phyloP scores from a whole-genome alignment of 1,140 invertebrate genomes.

The Ericerus pela region DNA sequence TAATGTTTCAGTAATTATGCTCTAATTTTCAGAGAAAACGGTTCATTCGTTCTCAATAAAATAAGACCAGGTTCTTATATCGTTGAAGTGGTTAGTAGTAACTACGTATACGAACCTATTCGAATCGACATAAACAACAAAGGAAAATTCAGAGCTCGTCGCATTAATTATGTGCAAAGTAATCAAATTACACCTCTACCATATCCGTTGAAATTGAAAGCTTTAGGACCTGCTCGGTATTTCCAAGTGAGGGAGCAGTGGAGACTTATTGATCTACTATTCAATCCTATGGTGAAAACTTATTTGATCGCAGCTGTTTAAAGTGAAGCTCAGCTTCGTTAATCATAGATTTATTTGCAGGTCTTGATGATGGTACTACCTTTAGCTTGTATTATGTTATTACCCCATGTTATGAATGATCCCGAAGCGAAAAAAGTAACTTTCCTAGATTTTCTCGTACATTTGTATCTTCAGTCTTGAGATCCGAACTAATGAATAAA shows the following conservation, averaged over 20 bases:
- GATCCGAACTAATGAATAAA: no score
- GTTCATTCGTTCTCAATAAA: constrained; percentile 78
- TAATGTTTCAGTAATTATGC: not conserved
- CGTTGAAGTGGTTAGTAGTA: constrained; percentile 79
- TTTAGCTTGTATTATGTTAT: constrained; percentile 72
- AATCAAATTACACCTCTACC: constrained; percentile 70
- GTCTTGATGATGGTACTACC: constrained; percentile 93
- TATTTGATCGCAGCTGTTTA: not conserved
- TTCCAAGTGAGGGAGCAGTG: constrained; percentile 90
- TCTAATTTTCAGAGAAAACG: constrained; percentile 55
- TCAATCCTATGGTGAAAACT: constrained; percentile 75
- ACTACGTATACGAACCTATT: constrained; percentile 80
- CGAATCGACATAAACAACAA: constrained; percentile 90
- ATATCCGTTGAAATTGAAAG: constrained; percentile 80
- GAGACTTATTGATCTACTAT: constrained; percentile 84
- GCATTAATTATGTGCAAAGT: constrained; percentile 88
- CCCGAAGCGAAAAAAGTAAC: constrained; percentile 74
- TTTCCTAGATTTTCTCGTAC: constrained; percentile 11
- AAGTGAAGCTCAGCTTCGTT: not conserved
- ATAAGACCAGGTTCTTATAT: constrained; percentile 89
- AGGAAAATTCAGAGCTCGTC: constrained; percentile 87
- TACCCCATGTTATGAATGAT: constrained; percentile 94
- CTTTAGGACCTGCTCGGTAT: constrained; percentile 66
- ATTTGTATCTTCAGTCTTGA: no score
- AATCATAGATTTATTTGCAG: constrained; percentile 28